A percentile compares a stretch with the other conserved stretches of the same genome.
Evolutionary conservation across 1,140 invertebrate species (phyloP).

Genomic region (Drosophila bocki): DNA sequence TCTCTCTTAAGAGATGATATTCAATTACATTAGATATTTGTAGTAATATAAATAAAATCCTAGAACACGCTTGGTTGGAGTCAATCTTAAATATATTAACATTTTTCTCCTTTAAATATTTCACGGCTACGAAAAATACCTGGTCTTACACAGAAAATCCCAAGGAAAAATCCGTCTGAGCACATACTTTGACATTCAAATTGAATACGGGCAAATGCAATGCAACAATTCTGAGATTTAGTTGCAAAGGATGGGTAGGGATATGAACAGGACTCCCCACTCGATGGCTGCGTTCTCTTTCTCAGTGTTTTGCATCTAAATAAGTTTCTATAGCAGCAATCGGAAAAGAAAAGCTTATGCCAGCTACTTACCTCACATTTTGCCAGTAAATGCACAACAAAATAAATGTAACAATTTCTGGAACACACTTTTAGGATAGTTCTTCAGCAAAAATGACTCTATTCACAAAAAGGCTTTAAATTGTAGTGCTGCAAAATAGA

Average conservation of each 20-base stretch:
- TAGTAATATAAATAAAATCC: too few species aligned
- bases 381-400: slow-evolving; percentile 9
- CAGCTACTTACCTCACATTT: slow-evolving; percentile 45
- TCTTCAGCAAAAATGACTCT: slow-evolving; percentile 11
- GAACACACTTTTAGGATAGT: not conserved
- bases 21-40: not conserved
- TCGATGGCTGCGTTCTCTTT: slow-evolving; percentile 23
- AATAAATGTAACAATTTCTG: slow-evolving; percentile 15
- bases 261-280: slow-evolving; percentile 18
- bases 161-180: slow-evolving; percentile 30
- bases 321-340: slow-evolving; percentile 43
- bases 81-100: not conserved
- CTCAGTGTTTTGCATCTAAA: slow-evolving; percentile 68
- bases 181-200: slow-evolving; percentile 47
- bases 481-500: not conserved
- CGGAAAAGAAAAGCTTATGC: slow-evolving; percentile 38
- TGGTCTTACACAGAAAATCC: slow-evolving; percentile 11
- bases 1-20: not conserved
- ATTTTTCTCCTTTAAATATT: not conserved
- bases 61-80: not conserved
- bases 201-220: slow-evolving; percentile 40
- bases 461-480: slow-evolving; percentile 20
- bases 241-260: slow-evolving; percentile 17
- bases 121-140: not conserved
- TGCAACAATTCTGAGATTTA: slow-evolving; percentile 45